phyloP scores from a whole-genome alignment of 1,140 invertebrate species.

The Ephestia elutella region DNA sequence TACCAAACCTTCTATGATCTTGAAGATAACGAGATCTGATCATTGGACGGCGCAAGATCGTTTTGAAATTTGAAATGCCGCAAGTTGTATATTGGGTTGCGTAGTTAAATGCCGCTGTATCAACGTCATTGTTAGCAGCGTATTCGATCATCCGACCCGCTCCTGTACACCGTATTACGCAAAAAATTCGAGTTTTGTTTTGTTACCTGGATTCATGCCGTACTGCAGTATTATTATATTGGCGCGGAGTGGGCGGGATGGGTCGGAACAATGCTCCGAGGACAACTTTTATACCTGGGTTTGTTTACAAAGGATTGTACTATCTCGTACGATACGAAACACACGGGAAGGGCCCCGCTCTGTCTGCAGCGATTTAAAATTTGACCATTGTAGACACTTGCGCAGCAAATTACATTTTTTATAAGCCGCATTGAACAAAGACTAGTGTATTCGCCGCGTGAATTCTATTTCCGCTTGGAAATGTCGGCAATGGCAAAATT shows the following conservation, averaged over 20 bases:
- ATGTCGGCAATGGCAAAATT: slow-evolving; percentile 33
- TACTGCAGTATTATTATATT: slow-evolving; percentile 48
- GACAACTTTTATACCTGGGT: slow-evolving; percentile 62
- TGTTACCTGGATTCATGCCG: slow-evolving; percentile 59
- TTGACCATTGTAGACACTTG: slow-evolving; percentile 33
- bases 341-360: slow-evolving; percentile 36
- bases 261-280: slow-evolving; percentile 41
- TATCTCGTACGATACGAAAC: slow-evolving; percentile 24
- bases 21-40: not conserved
- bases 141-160: slow-evolving; percentile 49
- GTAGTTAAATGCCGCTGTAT: slow-evolving; percentile 42
- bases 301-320: slow-evolving; percentile 51
- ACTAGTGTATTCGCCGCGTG: slow-evolving; percentile 28
- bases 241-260: slow-evolving; percentile 53
- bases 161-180: slow-evolving; percentile 56
- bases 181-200: slow-evolving; percentile 56
- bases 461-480: slow-evolving; percentile 44
- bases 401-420: slow-evolving; percentile 36
- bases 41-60: slow-evolving; percentile 6
- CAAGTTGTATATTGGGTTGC: slow-evolving; percentile 33
- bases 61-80: slow-evolving; percentile 8
- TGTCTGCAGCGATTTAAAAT: slow-evolving; percentile 47
- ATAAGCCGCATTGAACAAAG: slow-evolving; percentile 30
- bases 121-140: slow-evolving; percentile 49
- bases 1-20: slow-evolving; percentile 15